A percentile compares a stretch with the other conserved stretches of the same genome.
Evolutionary conservation across 1,140 invertebrate genomes (phyloP).

Genomic region (Eumaeus atala): DNA sequence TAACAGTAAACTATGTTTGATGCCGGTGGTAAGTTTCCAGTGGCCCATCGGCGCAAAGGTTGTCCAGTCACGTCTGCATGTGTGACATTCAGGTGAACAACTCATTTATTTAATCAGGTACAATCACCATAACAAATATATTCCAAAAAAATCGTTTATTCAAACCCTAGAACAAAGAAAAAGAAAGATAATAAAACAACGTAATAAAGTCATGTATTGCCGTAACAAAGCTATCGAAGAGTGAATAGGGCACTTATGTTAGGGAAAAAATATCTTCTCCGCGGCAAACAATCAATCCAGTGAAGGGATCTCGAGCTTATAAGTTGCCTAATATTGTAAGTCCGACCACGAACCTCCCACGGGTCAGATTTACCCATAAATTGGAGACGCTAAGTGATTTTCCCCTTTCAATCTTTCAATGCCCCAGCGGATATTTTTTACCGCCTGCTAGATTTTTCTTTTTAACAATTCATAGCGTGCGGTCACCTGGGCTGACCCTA

Average conservation of each 20-base stretch:
- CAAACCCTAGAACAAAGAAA: background rate
- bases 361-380: constrained; percentile 58
- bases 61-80: no score
- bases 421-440: constrained; percentile 42
- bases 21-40: no score
- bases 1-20: no score
- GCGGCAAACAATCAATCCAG: constrained; percentile 33
- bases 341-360: constrained; percentile 44
- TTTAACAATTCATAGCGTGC: constrained; percentile 25
- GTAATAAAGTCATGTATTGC: constrained; percentile 11
- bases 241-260: constrained; percentile 18
- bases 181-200: constrained; percentile 6
- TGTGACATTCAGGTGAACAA: no score
- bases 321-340: constrained; percentile 56
- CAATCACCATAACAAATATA: no score
- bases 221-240: constrained; percentile 16
- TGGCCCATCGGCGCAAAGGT: no score
- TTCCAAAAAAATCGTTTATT: background rate
- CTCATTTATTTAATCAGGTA: no score
- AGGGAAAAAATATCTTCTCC: constrained; percentile 20
- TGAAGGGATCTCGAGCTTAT: constrained; percentile 28
- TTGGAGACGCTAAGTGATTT: constrained; percentile 53
- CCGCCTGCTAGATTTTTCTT: constrained; percentile 25
- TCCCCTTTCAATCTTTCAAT: constrained; percentile 61
- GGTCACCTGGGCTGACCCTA: constrained; percentile 13